These are phyloP conservation scores for Thripadectes ignobilis DNA, from an alignment of 2,797 vertebrate species.

Conservation along the genomic window DNA sequence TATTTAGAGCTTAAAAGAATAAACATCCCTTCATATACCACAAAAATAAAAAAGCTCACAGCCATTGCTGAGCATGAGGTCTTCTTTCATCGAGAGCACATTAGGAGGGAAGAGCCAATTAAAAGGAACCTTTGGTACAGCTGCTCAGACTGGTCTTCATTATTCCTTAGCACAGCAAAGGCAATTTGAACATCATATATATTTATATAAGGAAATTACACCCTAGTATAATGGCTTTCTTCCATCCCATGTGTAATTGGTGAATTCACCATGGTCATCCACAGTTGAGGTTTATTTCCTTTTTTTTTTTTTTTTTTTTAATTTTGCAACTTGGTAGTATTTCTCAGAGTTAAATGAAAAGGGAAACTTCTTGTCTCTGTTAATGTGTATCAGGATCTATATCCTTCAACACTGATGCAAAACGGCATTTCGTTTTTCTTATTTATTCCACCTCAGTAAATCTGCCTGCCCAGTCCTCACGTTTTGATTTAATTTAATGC, in stretches of 20 bases:
- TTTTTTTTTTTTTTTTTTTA: background rate
- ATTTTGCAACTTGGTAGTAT: background rate
- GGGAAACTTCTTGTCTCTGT: slow-evolving; percentile 48
- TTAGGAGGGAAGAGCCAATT: slow-evolving; percentile 45
- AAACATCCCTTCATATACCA: background rate
- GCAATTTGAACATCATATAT: background rate
- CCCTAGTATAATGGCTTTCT: background rate
- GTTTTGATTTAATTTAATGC: slow-evolving; percentile 73
- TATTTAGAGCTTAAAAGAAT: background rate
- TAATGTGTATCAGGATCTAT: slow-evolving; percentile 47
- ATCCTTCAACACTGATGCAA: slow-evolving; percentile 63
- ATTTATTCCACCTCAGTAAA: slow-evolving; percentile 71
- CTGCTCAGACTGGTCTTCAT: slow-evolving; percentile 28
- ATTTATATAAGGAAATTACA: background rate
- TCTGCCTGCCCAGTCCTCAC: slow-evolving; percentile 55
- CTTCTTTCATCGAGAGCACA: background rate
- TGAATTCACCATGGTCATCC: background rate
- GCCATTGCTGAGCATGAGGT: background rate
- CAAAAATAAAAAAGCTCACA: slow-evolving; percentile 15
- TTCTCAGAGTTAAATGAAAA: slow-evolving; percentile 38
- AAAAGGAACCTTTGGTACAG: slow-evolving; percentile 49
- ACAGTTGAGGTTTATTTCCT: background rate
- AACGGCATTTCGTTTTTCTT: slow-evolving; percentile 70
- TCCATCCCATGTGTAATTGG: background rate
- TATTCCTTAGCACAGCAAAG: background rate